Evolutionary conservation across 2,888 invertebrate species (phyloP).

Genomic region (Hemicrepidius hirtus): DNA sequence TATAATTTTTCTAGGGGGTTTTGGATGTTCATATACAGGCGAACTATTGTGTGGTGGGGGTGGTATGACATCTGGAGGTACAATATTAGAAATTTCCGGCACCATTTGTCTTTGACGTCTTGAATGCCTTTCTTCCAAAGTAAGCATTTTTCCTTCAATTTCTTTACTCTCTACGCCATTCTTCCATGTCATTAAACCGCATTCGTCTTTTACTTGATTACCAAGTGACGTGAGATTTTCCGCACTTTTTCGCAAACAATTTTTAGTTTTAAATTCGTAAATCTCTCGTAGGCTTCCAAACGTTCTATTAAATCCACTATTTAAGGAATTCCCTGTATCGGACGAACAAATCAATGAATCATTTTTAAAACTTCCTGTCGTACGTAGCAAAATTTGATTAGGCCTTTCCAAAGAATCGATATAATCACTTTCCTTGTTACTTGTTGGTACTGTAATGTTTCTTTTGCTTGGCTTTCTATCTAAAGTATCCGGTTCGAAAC

Average conservation of each 20-base stretch:
- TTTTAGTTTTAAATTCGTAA: slow-evolving; percentile 78
- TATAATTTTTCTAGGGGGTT: slow-evolving; percentile 75
- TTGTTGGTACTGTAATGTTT: slow-evolving; percentile 2
- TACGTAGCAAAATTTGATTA: slow-evolving; percentile 78
- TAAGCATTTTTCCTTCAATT: slow-evolving; percentile 79
- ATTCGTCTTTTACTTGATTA: slow-evolving; percentile 31
- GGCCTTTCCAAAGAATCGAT: slow-evolving; percentile 76
- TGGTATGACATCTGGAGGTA: slow-evolving; percentile 82
- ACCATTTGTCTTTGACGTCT: slow-evolving; percentile 81
- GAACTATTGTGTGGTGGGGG: slow-evolving; percentile 75
- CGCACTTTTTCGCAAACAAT: slow-evolving; percentile 71
- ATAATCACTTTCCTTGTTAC: slow-evolving; percentile 61
- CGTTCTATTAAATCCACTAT: slow-evolving; percentile 72
- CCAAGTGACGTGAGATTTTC: slow-evolving; percentile 58
- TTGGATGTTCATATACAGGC: slow-evolving; percentile 78
- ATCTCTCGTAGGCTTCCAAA: slow-evolving; percentile 85
- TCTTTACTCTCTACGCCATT: slow-evolving; percentile 68
- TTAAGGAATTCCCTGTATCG: slow-evolving; percentile 60
- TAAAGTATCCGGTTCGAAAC: slow-evolving; percentile 90
- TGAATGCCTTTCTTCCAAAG: slow-evolving; percentile 83
- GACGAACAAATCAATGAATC: slow-evolving; percentile 66
- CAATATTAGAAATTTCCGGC: slow-evolving; percentile 72
- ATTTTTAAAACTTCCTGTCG: slow-evolving; percentile 83
- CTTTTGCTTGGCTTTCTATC: slow-evolving; percentile 82
- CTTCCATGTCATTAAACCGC: slow-evolving; percentile 54